These are phyloP conservation scores for Nematolebias whitei DNA, from an alignment of 2,113 vertebrate species.

Conservation along the genomic window DNA sequence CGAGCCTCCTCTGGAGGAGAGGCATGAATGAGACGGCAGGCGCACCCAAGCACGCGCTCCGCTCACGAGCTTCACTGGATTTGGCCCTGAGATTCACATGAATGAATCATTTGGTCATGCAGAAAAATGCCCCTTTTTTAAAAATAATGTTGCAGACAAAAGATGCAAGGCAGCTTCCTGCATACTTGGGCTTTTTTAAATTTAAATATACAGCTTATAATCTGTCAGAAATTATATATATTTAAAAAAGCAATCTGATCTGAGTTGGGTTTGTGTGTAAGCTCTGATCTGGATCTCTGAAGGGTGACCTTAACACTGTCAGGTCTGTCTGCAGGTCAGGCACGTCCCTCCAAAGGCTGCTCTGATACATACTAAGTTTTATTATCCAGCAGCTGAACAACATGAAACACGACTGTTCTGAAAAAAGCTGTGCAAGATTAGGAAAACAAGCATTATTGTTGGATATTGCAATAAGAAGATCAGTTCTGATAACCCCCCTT, in stretches of 20 bases:
- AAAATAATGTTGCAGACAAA: slow-evolving; percentile 68
- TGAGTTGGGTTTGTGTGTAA: slow-evolving; percentile 19
- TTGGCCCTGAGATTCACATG: slow-evolving; percentile 31
- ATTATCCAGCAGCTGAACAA: neutral
- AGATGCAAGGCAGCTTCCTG: slow-evolving; percentile 61
- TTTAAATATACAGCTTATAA: slow-evolving; percentile 18
- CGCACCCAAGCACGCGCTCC: slow-evolving; percentile 65
- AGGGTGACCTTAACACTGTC: neutral
- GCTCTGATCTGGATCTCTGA: neutral
- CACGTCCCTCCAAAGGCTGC: slow-evolving; percentile 14
- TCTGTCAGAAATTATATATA: slow-evolving; percentile 15
- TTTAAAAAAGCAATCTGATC: slow-evolving; percentile 14
- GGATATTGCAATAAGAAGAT: too few species aligned
- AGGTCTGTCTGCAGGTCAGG: slow-evolving; percentile 43
- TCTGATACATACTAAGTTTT: slow-evolving; percentile 34
- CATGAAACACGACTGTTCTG: neutral
- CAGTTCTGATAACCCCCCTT: too few species aligned
- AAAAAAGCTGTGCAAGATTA: too few species aligned
- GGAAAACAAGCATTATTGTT: too few species aligned
- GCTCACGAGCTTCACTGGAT: slow-evolving; percentile 43
- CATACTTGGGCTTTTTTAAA: slow-evolving; percentile 24
- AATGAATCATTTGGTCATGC: slow-evolving; percentile 36
- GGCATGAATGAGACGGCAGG: slow-evolving; percentile 67
- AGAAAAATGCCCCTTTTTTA: neutral
- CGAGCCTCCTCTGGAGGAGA: slow-evolving; percentile 12